Percentiles rank a stretch among this genome's conserved stretches.
Conservation (phyloP, 2,113 vertebrate species). For the Talpa occidentalis region DNA sequence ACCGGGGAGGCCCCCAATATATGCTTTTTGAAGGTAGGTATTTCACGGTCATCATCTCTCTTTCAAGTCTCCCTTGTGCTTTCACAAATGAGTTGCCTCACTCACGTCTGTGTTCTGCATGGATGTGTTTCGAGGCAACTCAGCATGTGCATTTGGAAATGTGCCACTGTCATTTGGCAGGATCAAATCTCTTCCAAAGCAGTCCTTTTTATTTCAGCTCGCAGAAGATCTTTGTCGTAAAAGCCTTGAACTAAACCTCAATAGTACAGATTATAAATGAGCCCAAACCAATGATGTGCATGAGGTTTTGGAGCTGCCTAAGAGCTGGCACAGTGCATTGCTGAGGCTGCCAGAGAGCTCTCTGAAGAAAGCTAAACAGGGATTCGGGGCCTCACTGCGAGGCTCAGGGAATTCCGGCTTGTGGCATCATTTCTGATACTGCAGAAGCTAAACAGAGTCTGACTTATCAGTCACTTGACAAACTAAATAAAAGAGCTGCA, state of each 20-base stretch:
- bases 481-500: slow-evolving; percentile 42
- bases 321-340: background rate
- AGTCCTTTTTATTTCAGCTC: slow-evolving; percentile 51
- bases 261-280: slow-evolving; percentile 57
- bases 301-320: slow-evolving; percentile 35
- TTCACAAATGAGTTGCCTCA: background rate
- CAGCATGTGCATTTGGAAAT: slow-evolving; percentile 17
- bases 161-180: slow-evolving; percentile 45
- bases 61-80: background rate
- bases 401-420: slow-evolving; percentile 18
- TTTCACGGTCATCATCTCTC: background rate
- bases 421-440: background rate
- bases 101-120: background rate
- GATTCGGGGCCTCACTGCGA: background rate
- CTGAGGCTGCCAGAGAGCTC: background rate
- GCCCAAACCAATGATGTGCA: slow-evolving; percentile 26
- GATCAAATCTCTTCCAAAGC: slow-evolving; percentile 44
- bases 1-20: no score
- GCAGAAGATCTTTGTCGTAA: slow-evolving; percentile 26
- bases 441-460: slow-evolving; percentile 10
- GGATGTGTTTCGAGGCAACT: background rate
- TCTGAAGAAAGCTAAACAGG: slow-evolving; percentile 26
- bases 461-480: slow-evolving; percentile 39
- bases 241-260: slow-evolving; percentile 57
- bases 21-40: background rate